Evolutionary conservation across 2,113 vertebrate genomes (phyloP).

Genomic region (Arizona elegans): DNA sequence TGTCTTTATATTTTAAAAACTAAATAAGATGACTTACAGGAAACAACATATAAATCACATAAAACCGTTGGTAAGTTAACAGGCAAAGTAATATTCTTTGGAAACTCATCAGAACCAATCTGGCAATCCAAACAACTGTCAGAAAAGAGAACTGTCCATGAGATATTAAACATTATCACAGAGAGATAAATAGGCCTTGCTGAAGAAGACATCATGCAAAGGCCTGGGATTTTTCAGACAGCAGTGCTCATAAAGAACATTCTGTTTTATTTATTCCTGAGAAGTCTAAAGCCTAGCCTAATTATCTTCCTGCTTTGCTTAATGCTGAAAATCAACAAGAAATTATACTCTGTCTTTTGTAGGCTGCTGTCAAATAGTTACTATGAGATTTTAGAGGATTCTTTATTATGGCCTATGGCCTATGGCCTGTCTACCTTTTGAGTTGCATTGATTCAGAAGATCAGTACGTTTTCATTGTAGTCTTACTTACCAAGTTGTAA

Average conservation of each 20-base stretch:
- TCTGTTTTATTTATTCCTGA: background rate
- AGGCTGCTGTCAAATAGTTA: background rate
- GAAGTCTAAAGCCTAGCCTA: background rate
- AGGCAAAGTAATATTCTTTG: background rate
- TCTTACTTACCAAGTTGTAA: conserved; percentile 90
- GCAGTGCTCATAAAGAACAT: background rate
- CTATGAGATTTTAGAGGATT: background rate
- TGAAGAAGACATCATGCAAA: background rate
- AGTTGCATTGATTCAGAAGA: background rate
- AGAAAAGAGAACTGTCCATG: background rate
- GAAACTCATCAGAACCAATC: background rate
- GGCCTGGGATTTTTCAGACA: background rate
- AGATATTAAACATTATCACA: background rate
- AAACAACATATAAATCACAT: background rate
- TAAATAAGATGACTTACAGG: background rate
- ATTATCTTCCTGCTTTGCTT: background rate
- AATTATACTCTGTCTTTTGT: background rate
- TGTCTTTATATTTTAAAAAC: background rate
- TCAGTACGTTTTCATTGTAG: background rate
- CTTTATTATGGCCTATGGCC: background rate
- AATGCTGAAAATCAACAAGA: background rate
- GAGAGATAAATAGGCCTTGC: background rate
- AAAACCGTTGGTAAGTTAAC: background rate
- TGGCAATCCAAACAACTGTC: background rate
- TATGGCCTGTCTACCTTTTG: background rate